phyloP scores from a whole-genome alignment of 2,797 vertebrate genomes.

The Tinamus major region DNA sequence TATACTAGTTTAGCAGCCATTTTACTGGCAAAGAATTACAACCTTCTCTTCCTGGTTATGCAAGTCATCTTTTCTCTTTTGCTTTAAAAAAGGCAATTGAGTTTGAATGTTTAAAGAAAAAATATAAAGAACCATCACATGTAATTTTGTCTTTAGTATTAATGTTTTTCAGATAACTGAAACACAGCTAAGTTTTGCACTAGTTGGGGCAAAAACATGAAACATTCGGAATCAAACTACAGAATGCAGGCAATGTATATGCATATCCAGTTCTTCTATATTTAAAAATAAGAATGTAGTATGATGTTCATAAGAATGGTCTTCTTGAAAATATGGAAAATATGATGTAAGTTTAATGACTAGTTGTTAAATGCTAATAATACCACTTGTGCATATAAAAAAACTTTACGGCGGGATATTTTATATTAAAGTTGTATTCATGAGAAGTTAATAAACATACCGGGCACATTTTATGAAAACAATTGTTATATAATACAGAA shows the following conservation, averaged over 20 bases:
- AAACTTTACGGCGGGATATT: background rate
- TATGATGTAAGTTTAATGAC: background rate
- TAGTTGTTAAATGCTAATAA: background rate
- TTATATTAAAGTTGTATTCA: background rate
- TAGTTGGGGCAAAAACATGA: accelerated
- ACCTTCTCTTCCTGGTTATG: background rate
- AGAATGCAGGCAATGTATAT: background rate
- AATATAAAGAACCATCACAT: background rate
- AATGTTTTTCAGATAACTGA: background rate
- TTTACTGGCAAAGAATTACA: background rate
- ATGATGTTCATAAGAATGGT: background rate
- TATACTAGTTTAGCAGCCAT: background rate
- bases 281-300: background rate
- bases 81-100: background rate
- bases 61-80: background rate
- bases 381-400: background rate
- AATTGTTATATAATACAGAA: background rate
- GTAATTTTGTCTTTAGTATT: background rate
- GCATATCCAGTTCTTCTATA: background rate
- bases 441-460: background rate
- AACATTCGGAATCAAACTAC: background rate
- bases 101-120: background rate
- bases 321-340: background rate
- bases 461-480: background rate
- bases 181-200: background rate